Conservation (phyloP, 2,888 invertebrate species). For the Epicampocera succincta region DNA sequence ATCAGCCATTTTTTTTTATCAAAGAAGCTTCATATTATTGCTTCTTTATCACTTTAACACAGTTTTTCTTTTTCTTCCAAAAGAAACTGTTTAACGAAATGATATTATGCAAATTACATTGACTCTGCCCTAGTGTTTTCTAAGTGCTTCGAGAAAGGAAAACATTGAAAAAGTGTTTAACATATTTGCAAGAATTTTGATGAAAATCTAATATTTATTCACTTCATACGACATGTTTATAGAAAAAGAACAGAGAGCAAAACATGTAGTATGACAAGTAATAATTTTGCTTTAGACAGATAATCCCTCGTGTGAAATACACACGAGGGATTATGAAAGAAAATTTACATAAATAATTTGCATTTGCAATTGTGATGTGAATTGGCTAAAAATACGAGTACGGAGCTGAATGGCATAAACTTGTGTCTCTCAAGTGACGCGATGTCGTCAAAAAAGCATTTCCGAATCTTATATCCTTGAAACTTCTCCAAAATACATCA, state of each 20-base stretch:
- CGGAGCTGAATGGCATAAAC: too few relatives aligned
- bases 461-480: too few relatives aligned
- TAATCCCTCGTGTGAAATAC: too few relatives aligned
- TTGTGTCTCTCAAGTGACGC: too few relatives aligned
- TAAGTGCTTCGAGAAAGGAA: conserved; percentile 8
- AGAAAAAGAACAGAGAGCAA: background rate
- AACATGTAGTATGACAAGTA: conserved; percentile 16
- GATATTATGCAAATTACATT: conserved; percentile 53
- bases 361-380: background rate
- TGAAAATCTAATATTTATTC: conserved; percentile 34
- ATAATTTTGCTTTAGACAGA: background rate
- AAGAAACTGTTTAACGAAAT: conserved; percentile 29
- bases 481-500: too few relatives aligned
- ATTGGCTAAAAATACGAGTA: too few relatives aligned
- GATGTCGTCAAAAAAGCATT: too few relatives aligned
- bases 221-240: conserved; percentile 8
- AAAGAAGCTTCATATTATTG: background rate
- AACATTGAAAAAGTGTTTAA: background rate
- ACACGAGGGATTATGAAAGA: background rate
- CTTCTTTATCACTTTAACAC: conserved; percentile 8
- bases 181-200: conserved; percentile 24
- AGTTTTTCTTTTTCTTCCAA: background rate
- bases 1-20: background rate
- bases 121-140: conserved; percentile 37
- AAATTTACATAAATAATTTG: background rate